Percentiles rank a stretch among this genome's conserved stretches.
phyloP scores from a whole-genome alignment of 2,888 invertebrate species.

The Brachynemurus nebulosus region DNA sequence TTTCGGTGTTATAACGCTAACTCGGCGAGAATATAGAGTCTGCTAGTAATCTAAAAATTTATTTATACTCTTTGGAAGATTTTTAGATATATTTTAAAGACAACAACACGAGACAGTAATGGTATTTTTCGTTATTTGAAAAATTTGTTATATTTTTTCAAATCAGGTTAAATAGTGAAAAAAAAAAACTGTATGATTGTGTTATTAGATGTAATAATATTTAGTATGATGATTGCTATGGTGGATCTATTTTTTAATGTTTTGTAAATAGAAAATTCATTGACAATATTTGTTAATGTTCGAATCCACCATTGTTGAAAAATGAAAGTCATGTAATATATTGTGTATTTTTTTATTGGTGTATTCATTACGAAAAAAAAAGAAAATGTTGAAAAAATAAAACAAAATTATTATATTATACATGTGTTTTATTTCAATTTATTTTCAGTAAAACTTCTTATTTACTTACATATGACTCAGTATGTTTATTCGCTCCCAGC shows the following conservation, averaged over 20 bases:
- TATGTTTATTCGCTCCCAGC: too few relatives aligned
- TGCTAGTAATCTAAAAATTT: too few relatives aligned
- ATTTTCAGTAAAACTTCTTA: too few relatives aligned
- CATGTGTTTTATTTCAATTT: not conserved
- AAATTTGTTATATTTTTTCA: too few relatives aligned
- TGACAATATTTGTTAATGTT: constrained; percentile 4
- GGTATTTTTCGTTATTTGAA: too few relatives aligned
- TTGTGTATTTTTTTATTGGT: constrained; percentile 11
- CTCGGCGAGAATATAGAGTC: too few relatives aligned
- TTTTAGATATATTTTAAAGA: too few relatives aligned
- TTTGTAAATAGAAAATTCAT: constrained; percentile 1
- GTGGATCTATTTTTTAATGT: constrained; percentile 3
- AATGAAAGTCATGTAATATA: constrained; percentile 6
- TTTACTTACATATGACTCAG: too few relatives aligned
- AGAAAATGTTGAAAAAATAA: constrained; percentile 2
- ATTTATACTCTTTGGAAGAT: too few relatives aligned
- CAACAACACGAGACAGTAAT: too few relatives aligned
- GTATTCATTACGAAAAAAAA: constrained; percentile 7
- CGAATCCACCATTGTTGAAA: not conserved
- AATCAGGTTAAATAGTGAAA: too few relatives aligned
- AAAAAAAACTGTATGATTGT: not conserved
- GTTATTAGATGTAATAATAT: not conserved
- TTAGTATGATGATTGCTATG: not conserved
- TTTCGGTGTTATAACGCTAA: too few relatives aligned
- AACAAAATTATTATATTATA: not conserved